These are phyloP conservation scores for Andrena flavipes DNA, from an alignment of 2,888 invertebrate species.

Conservation along the genomic window DNA sequence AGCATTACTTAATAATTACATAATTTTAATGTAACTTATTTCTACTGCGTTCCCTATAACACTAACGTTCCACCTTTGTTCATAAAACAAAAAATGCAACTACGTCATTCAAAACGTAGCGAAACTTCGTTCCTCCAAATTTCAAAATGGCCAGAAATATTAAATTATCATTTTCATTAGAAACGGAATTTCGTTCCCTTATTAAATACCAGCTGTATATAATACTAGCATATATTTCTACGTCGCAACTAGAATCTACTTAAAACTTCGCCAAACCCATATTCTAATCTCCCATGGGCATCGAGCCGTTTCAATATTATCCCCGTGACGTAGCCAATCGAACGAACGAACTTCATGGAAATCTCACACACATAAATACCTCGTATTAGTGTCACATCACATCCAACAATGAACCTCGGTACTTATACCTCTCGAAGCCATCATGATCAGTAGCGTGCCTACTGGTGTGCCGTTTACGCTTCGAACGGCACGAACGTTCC, in stretches of 20 bases:
- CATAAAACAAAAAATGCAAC: too few species aligned
- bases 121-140: neutral
- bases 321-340: neutral
- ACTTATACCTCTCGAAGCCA: slow-evolving; percentile 36
- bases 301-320: neutral
- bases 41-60: too few species aligned
- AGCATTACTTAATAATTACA: too few species aligned
- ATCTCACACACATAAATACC: slow-evolving; percentile 31
- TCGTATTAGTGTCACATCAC: slow-evolving; percentile 28
- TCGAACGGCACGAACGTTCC: slow-evolving; percentile 57
- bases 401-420: slow-evolving; percentile 22
- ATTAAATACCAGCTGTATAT: neutral
- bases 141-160: neutral
- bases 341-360: neutral
- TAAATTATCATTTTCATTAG: neutral
- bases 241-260: too few species aligned
- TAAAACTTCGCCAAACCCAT: neutral
- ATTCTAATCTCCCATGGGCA: slow-evolving; percentile 5
- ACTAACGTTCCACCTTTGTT: too few species aligned
- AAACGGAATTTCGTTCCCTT: neutral
- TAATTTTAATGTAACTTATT: too few species aligned
- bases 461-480: slow-evolving; percentile 12
- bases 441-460: slow-evolving; percentile 24
- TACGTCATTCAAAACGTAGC: neutral
- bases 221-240: too few species aligned